A percentile compares a stretch with the other conserved stretches of the same genome.
These are phyloP conservation scores for Gonioctena quinquepunctata DNA, from an alignment of 1,140 invertebrate species.

Conservation along the genomic window DNA sequence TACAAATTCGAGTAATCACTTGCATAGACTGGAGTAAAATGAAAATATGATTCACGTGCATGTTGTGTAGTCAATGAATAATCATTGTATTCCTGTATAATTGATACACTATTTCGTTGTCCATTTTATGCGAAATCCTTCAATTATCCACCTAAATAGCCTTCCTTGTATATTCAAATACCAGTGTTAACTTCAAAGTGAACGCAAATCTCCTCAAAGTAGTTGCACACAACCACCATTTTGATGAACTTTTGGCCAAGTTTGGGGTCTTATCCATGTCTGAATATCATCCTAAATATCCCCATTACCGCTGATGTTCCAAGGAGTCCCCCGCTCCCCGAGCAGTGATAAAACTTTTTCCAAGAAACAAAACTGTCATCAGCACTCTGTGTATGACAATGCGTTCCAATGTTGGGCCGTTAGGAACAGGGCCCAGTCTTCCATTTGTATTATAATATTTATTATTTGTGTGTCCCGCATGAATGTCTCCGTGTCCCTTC, in stretches of 20 bases:
- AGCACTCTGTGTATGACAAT: slow-evolving; percentile 51
- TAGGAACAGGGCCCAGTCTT: slow-evolving; percentile 25
- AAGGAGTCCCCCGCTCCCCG: slow-evolving; percentile 33
- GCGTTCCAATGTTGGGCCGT: slow-evolving; percentile 50
- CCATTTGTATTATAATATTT: slow-evolving; percentile 54
- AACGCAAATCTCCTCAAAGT: background rate
- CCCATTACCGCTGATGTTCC: slow-evolving; percentile 23
- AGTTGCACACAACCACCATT: background rate
- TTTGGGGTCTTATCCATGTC: slow-evolving; percentile 17
- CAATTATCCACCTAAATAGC: background rate
- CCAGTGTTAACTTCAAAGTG: background rate
- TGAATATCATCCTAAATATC: slow-evolving; percentile 35
- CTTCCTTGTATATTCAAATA: background rate
- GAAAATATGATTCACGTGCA: background rate
- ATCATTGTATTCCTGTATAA: too few species aligned
- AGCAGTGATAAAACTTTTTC: slow-evolving; percentile 54
- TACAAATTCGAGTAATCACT: too few species aligned
- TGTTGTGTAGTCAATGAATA: background rate
- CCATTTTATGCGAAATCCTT: too few species aligned
- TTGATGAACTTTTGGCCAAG: slow-evolving; percentile 1
- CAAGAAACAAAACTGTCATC: slow-evolving; percentile 54
- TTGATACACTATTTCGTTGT: too few species aligned
- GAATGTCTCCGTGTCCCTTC: slow-evolving; percentile 46
- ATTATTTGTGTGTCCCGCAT: slow-evolving; percentile 55
- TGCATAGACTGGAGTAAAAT: background rate